phyloP scores from a whole-genome alignment of 2,797 vertebrate species.

The Merluccius polli region DNA sequence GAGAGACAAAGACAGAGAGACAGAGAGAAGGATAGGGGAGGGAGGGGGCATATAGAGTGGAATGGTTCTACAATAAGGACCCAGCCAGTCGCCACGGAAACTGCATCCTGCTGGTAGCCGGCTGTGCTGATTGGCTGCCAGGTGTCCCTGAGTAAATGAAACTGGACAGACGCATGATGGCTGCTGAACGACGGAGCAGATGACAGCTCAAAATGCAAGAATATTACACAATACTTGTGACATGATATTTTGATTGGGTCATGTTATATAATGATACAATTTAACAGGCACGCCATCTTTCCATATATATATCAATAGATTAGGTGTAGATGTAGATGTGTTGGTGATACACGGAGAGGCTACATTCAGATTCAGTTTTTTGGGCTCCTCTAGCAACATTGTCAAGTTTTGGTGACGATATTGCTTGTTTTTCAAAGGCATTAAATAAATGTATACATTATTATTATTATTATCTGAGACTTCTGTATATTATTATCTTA shows the following conservation, averaged over 20 bases:
- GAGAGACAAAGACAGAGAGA: conserved; percentile 11
- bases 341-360: not conserved
- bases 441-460: not conserved
- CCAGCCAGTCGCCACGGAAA: conserved; percentile 56
- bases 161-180: conserved; percentile 34
- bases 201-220: not conserved
- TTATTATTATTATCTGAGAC: not conserved
- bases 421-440: not conserved
- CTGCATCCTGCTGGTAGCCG: conserved; percentile 43
- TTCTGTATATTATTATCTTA: not conserved
- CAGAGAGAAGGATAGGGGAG: not conserved
- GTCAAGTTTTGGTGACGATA: no score
- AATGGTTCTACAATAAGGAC: conserved; percentile 28
- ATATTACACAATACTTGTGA: not conserved
- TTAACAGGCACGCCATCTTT: not conserved
- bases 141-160: conserved; percentile 39
- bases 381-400: not conserved
- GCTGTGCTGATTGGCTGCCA: conserved; percentile 45
- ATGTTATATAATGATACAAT: no score
- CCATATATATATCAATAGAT: not conserved
- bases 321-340: not conserved
- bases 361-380: not conserved
- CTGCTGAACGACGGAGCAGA: conserved; percentile 12
- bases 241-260: no score
- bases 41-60: conserved; percentile 17